Evolutionary conservation across 2,797 vertebrate genomes (phyloP).

Genomic region (Halcyon leucocephala): DNA sequence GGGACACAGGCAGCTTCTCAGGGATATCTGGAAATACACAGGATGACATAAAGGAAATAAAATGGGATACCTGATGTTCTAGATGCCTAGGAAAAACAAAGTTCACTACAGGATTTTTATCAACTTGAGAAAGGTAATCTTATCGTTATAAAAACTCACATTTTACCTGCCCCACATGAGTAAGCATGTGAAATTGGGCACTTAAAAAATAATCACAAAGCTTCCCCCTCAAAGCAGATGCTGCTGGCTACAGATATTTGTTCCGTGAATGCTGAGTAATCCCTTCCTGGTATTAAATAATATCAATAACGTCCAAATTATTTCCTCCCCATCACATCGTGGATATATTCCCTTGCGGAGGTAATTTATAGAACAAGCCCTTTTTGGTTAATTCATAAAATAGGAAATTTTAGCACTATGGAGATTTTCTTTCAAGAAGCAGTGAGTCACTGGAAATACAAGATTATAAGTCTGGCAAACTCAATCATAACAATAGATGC

Average conservation of each 20-base stretch:
- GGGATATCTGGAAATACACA: neutral
- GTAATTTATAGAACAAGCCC: neutral
- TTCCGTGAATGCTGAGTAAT: conserved; percentile 10
- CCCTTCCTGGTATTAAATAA: conserved; percentile 28
- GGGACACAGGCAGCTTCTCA: neutral
- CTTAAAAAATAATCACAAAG: neutral
- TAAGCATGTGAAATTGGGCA: neutral
- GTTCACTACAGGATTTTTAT: neutral
- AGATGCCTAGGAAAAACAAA: neutral
- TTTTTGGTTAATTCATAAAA: conserved; percentile 31
- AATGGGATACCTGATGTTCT: neutral
- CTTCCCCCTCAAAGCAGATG: neutral
- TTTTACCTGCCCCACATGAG: neutral
- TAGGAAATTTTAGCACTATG: conserved; percentile 24
- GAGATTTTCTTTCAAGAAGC: conserved; percentile 45
- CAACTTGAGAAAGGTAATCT: neutral
- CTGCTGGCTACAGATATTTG: neutral
- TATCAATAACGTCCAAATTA: neutral
- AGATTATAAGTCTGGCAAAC: neutral
- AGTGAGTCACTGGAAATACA: conserved; percentile 46
- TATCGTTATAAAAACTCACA: neutral
- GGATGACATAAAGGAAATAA: neutral
- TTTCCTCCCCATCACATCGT: conserved; percentile 35
- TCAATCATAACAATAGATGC: neutral
- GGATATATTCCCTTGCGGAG: neutral